Evolutionary conservation across 1,140 invertebrate species (phyloP).

Genomic region (Papilio glaucus): DNA sequence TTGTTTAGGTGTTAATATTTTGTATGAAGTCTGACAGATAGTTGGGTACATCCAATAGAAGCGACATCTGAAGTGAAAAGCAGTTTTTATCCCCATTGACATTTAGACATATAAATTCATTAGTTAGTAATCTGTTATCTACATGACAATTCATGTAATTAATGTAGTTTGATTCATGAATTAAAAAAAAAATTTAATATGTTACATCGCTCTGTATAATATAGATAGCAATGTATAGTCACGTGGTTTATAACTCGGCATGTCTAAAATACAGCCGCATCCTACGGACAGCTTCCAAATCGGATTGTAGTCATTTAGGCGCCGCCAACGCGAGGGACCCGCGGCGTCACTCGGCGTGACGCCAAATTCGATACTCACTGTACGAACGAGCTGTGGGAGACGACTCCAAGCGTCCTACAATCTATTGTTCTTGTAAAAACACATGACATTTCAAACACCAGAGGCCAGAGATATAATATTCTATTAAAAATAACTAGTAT

Average conservation of each 20-base stretch:
- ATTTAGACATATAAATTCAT: too few relatives aligned
- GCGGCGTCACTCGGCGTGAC: constrained; percentile 4
- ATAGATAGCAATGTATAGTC: background rate
- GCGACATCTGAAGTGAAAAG: too few relatives aligned
- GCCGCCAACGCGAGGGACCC: constrained; percentile 3
- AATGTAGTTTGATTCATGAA: too few relatives aligned
- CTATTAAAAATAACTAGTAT: constrained; percentile 17
- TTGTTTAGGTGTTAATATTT: too few relatives aligned
- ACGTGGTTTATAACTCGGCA: background rate
- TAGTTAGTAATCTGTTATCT: too few relatives aligned
- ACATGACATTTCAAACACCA: constrained; percentile 3
- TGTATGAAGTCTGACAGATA: too few relatives aligned
- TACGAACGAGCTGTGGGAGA: too few relatives aligned
- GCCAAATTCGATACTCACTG: constrained; percentile 7
- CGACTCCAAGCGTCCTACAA: background rate
- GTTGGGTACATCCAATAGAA: too few relatives aligned
- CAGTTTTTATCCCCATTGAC: too few relatives aligned
- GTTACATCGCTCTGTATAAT: background rate
- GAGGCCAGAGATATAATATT: background rate
- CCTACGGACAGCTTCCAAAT: constrained; percentile 20
- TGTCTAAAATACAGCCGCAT: constrained; percentile 10
- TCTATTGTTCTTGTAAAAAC: constrained; percentile 1
- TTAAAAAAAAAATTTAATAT: background rate
- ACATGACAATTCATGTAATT: too few relatives aligned
- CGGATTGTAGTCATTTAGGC: constrained; percentile 24